Percentiles rank a stretch among this genome's conserved stretches.
phyloP scores from a whole-genome alignment of 2,797 vertebrate species.

The Manis crassicaudata region DNA sequence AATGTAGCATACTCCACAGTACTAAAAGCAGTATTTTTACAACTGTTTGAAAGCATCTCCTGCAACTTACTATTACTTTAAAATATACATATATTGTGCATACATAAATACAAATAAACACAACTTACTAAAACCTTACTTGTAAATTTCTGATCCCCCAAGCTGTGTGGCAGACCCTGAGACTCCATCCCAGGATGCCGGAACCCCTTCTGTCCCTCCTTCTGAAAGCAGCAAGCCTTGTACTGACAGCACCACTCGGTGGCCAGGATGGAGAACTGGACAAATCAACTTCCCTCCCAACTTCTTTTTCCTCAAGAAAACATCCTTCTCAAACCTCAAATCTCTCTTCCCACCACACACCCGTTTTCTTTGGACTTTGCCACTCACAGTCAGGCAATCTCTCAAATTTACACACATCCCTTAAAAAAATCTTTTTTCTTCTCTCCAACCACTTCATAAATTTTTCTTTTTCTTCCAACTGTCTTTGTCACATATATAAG shows the following conservation, averaged over 20 bases:
- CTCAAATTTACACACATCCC: background rate
- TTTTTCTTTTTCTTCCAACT: constrained; percentile 2
- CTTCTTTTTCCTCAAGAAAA: background rate
- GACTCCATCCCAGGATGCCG: background rate
- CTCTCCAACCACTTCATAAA: background rate
- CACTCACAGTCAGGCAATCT: background rate
- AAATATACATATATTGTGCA: background rate
- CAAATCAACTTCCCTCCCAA: background rate
- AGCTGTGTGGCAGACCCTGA: background rate
- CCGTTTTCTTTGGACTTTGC: background rate
- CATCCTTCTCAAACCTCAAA: background rate
- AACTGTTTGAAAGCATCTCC: background rate
- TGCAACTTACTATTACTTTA: constrained; percentile 33
- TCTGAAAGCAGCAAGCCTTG: background rate
- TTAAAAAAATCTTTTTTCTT: background rate
- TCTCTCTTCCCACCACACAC: background rate
- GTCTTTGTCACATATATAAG: background rate
- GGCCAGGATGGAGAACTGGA: constrained; percentile 55
- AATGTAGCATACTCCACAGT: background rate
- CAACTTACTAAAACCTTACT: background rate
- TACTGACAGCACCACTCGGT: constrained; percentile 61
- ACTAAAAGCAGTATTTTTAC: background rate
- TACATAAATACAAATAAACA: background rate
- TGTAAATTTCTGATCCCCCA: background rate
- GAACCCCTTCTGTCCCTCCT: background rate